Conservation (phyloP, 2,113 vertebrate genomes). For the Siniperca chuatsi region DNA sequence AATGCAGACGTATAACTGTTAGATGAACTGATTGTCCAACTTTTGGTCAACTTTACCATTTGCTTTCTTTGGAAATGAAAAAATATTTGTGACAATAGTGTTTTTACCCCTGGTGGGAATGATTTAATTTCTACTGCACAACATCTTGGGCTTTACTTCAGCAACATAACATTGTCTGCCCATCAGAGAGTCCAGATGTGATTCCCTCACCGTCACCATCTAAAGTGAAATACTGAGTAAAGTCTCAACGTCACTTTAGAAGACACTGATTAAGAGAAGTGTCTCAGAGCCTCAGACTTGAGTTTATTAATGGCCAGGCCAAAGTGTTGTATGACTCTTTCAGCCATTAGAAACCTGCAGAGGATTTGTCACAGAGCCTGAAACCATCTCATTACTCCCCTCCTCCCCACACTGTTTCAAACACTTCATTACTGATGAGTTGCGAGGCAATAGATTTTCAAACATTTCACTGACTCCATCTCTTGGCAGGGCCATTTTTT, state of each 20-base stretch:
- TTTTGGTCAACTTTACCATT: background rate
- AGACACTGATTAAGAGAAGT: conserved; percentile 31
- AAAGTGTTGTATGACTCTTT: conserved; percentile 63
- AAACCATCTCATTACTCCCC: conserved; percentile 25
- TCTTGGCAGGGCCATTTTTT: conserved; percentile 34
- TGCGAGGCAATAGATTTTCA: conserved; percentile 70
- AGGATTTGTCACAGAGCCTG: conserved; percentile 49
- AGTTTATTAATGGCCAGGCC: conserved; percentile 44
- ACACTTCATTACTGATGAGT: conserved; percentile 81
- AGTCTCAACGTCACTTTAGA: conserved; percentile 25
- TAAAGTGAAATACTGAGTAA: conserved; percentile 17
- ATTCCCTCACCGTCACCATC: conserved; percentile 32
- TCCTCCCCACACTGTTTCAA: conserved; percentile 58
- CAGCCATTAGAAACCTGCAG: conserved; percentile 45
- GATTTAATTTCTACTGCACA: conserved; percentile 3
- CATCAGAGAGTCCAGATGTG: conserved; percentile 50
- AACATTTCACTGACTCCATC: conserved; percentile 69
- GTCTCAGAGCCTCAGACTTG: background rate
- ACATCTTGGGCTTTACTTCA: background rate
- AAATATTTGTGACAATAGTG: background rate
- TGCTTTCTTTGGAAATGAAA: background rate
- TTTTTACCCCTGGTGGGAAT: background rate
- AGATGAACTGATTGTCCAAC: background rate
- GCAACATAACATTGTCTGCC: background rate
- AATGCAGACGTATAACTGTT: background rate